A percentile compares a stretch with the other conserved stretches of the same genome.
phyloP scores from a whole-genome alignment of 1,140 invertebrate genomes.

The Centruroides sculpturatus region DNA sequence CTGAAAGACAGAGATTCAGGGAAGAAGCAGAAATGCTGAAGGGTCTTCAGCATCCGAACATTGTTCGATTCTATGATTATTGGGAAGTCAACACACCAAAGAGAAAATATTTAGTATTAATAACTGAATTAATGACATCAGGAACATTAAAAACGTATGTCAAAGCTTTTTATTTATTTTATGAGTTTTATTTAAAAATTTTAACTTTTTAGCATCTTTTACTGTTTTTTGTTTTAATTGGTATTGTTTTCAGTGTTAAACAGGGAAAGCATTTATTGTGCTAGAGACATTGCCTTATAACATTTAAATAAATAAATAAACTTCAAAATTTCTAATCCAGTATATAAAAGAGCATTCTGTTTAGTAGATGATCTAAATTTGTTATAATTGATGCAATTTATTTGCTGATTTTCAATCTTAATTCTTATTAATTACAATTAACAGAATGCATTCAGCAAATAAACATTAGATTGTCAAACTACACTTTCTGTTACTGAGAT shows the following conservation, averaged over 20 bases:
- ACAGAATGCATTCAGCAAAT: too few species aligned
- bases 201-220: not conserved
- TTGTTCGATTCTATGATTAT: constrained; percentile 98
- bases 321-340: too few species aligned
- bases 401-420: too few species aligned
- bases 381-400: too few species aligned
- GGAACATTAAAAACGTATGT: constrained; percentile 93
- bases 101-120: constrained; percentile 94
- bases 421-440: too few species aligned
- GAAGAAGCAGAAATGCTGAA: constrained; percentile 99
- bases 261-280: not conserved
- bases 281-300: too few species aligned
- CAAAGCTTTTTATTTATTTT: not conserved
- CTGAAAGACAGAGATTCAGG: constrained; percentile 81
- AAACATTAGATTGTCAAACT: too few species aligned
- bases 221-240: not conserved
- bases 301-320: too few species aligned
- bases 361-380: too few species aligned
- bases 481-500: too few species aligned
- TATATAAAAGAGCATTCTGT: too few species aligned
- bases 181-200: not conserved
- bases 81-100: constrained; percentile 82
- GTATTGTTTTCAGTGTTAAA: not conserved
- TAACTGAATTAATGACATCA: constrained; percentile 98
- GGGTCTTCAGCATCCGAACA: constrained; percentile 98